A percentile compares a stretch with the other conserved stretches of the same genome.
Conservation (phyloP, 2,888 invertebrate species). For the Nezara viridula region DNA sequence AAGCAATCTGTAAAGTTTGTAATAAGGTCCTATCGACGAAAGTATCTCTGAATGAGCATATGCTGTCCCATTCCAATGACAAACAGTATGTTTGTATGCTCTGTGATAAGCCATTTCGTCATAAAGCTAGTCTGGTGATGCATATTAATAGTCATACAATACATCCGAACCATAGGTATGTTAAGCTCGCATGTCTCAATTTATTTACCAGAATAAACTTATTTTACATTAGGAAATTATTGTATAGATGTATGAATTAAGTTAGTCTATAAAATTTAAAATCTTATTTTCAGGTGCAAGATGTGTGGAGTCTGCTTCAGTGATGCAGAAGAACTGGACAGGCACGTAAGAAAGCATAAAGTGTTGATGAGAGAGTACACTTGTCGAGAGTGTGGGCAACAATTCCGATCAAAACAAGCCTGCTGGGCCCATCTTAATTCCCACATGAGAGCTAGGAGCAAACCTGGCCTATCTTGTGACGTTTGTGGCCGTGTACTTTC, state of each 20-base stretch:
- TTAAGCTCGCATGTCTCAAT: background rate
- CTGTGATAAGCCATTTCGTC: conserved; percentile 68
- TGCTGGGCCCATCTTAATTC: conserved; percentile 65
- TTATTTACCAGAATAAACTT: background rate
- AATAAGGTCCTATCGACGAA: conserved; percentile 66
- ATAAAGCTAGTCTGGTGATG: conserved; percentile 59
- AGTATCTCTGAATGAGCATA: conserved; percentile 66
- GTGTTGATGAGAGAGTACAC: conserved; percentile 60
- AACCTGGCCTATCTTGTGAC: conserved; percentile 61
- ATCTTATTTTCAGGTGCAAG: conserved; percentile 58
- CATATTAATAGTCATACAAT: conserved; percentile 56
- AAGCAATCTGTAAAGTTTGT: conserved; percentile 66
- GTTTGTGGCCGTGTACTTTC: conserved; percentile 64
- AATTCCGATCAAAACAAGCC: conserved; percentile 66
- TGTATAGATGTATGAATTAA: background rate
- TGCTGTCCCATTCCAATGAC: conserved; percentile 68
- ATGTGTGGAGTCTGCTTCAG: conserved; percentile 60
- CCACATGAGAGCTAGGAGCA: conserved; percentile 62
- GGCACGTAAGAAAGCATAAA: conserved; percentile 61
- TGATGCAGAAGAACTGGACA: conserved; percentile 61
- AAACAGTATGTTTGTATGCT: conserved; percentile 68
- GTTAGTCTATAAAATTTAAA: background rate
- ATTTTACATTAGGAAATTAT: background rate
- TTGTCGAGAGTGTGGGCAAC: conserved; percentile 67
- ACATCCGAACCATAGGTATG: conserved; percentile 53